Conservation (phyloP, 2,113 vertebrate genomes). For the Neofelis nebulosa region DNA sequence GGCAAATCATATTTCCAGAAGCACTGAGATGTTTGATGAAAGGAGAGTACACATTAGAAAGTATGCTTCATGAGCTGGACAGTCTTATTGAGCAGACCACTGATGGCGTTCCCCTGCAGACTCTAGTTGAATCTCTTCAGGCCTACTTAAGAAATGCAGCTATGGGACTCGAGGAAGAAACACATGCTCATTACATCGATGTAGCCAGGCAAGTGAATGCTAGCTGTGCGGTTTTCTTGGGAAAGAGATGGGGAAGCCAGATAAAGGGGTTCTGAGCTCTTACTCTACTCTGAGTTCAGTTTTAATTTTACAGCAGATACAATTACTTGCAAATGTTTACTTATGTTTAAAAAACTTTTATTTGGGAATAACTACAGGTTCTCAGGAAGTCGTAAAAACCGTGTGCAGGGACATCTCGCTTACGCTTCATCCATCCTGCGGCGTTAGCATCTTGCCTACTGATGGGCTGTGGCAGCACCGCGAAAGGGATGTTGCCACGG, state of each 20-base stretch:
- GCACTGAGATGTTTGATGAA: slow-evolving; percentile 96
- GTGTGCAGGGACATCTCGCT: not conserved
- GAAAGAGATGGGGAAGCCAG: not conserved
- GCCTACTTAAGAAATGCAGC: slow-evolving; percentile 89
- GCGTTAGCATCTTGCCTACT: not conserved
- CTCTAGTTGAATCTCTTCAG: slow-evolving; percentile 92
- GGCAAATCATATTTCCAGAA: slow-evolving; percentile 99
- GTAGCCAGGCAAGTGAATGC: slow-evolving; percentile 89
- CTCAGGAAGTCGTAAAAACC: not conserved
- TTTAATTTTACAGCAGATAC: slow-evolving; percentile 3
- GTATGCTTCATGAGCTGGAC: slow-evolving; percentile 95
- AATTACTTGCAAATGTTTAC: not conserved
- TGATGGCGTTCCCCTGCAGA: slow-evolving; percentile 93
- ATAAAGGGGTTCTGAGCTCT: not conserved
- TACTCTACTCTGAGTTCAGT: not conserved
- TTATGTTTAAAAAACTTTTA: not conserved
- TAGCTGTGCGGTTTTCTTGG: not conserved
- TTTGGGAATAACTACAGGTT: not conserved
- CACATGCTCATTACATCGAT: slow-evolving; percentile 93
- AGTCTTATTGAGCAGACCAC: slow-evolving; percentile 95
- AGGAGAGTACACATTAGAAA: slow-evolving; percentile 95
- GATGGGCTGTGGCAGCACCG: not conserved
- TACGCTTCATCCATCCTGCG: not conserved
- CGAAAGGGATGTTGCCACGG: not conserved
- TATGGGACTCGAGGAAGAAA: slow-evolving; percentile 93